These are phyloP conservation scores for Phyllostomus hastatus DNA, from an alignment of 2,113 vertebrate species.

Conservation along the genomic window DNA sequence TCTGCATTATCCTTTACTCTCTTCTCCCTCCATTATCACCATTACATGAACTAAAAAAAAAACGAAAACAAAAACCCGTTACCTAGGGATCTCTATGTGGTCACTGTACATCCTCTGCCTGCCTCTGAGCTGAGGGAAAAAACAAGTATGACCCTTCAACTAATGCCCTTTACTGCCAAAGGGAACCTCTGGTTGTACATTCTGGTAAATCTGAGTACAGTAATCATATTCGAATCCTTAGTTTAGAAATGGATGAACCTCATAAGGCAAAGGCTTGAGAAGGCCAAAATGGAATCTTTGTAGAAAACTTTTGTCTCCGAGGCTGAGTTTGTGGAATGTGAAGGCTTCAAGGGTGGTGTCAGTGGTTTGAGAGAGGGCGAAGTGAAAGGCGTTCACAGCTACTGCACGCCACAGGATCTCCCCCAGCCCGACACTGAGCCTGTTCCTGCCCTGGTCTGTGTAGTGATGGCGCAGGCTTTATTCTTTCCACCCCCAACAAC, in stretches of 20 bases:
- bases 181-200: constrained; percentile 23
- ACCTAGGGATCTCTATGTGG: constrained; percentile 38
- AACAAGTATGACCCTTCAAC: neutral
- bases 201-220: neutral
- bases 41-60: constrained; percentile 41
- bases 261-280: constrained; percentile 54
- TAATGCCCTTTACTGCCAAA: constrained; percentile 35
- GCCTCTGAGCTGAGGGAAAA: constrained; percentile 63
- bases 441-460: neutral
- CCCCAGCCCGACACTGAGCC: neutral
- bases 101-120: constrained; percentile 7
- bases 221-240: neutral
- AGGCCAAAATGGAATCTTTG: constrained; percentile 49
- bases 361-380: neutral
- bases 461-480: too few relatives aligned
- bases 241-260: constrained; percentile 36
- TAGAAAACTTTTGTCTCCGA: neutral
- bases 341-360: neutral
- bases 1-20: neutral
- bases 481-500: neutral
- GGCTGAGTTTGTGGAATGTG: neutral
- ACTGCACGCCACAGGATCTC: neutral
- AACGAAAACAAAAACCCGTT: neutral
- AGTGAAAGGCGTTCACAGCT: neutral
- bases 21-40: neutral